Evolutionary conservation across 2,888 invertebrate species (phyloP).

Genomic region (Drosophila flavopinicola): DNA sequence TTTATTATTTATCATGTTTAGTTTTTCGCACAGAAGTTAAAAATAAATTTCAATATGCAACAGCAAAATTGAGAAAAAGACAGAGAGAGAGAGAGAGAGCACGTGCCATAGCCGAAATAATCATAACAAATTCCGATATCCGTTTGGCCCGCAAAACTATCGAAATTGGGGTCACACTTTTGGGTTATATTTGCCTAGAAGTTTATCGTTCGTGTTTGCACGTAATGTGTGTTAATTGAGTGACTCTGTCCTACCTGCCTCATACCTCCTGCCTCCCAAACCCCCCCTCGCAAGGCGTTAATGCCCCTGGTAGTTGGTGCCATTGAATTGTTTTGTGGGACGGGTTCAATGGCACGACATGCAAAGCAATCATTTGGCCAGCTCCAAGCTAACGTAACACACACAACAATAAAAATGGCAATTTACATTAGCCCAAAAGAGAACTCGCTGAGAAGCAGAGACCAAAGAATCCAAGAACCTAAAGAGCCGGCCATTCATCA

Average conservation of each 20-base stretch:
- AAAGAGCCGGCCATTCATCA: conserved; percentile 45
- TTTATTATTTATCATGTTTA: conserved; percentile 65
- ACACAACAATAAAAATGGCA: conserved; percentile 49
- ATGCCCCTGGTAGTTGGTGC: conserved; percentile 30
- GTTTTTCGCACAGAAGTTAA: conserved; percentile 50
- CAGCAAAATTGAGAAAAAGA: background rate
- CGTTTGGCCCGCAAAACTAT: conserved; percentile 16
- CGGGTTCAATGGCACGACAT: conserved; percentile 73
- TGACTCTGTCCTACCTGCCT: conserved; percentile 7
- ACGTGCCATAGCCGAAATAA: conserved; percentile 24
- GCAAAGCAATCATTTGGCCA: conserved; percentile 69
- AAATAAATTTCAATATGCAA: conserved; percentile 51
- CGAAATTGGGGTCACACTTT: conserved; percentile 42
- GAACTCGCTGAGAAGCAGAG: conserved; percentile 13
- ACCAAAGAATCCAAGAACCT: conserved; percentile 11
- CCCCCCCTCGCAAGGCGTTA: conserved; percentile 27
- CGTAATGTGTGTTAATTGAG: conserved; percentile 59
- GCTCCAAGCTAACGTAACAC: conserved; percentile 16
- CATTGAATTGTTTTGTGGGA: conserved; percentile 44
- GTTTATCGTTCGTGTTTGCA: conserved; percentile 22
- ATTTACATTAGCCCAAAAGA: conserved; percentile 61
- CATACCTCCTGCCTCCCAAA: background rate
- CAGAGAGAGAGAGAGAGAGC: background rate
- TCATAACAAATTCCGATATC: conserved; percentile 33
- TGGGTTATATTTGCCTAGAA: conserved; percentile 5